Evolutionary conservation across 2,113 vertebrate species (phyloP).

Genomic region (Beaufortia kweichowensis): DNA sequence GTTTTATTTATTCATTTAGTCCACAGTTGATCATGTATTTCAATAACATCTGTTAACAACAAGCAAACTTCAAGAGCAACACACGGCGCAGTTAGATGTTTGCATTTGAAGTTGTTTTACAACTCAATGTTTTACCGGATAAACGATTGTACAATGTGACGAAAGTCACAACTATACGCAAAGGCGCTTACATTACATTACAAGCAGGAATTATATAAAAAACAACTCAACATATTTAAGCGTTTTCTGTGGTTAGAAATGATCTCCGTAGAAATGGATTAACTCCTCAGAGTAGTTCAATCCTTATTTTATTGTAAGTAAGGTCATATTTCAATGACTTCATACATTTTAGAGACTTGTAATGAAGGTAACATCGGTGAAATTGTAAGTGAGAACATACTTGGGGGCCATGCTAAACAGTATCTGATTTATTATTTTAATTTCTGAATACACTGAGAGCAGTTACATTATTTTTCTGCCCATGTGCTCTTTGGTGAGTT

Average conservation of each 20-base stretch:
- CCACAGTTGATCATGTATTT: neutral
- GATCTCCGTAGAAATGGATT: neutral
- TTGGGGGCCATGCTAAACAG: neutral
- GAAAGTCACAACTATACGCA: neutral
- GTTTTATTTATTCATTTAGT: neutral
- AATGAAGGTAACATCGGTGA: neutral
- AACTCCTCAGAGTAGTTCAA: neutral
- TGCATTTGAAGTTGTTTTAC: neutral
- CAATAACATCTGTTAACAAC: neutral
- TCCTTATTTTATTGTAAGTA: too few species aligned
- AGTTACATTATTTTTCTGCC: neutral
- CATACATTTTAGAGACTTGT: neutral
- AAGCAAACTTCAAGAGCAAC: neutral
- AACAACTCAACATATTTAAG: neutral
- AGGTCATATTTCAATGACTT: neutral
- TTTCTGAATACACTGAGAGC: neutral
- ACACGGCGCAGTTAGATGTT: neutral
- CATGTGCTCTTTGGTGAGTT: neutral
- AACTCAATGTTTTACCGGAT: neutral
- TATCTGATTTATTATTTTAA: neutral
- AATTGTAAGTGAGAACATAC: neutral
- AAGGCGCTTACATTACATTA: neutral
- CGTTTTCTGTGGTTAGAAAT: neutral
- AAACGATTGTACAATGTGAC: neutral
- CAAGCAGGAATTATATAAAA: neutral